Percentiles rank a stretch among this genome's conserved stretches.
Evolutionary conservation across 1,140 invertebrate genomes (phyloP).

Genomic region (Oreohelix idahoensis): DNA sequence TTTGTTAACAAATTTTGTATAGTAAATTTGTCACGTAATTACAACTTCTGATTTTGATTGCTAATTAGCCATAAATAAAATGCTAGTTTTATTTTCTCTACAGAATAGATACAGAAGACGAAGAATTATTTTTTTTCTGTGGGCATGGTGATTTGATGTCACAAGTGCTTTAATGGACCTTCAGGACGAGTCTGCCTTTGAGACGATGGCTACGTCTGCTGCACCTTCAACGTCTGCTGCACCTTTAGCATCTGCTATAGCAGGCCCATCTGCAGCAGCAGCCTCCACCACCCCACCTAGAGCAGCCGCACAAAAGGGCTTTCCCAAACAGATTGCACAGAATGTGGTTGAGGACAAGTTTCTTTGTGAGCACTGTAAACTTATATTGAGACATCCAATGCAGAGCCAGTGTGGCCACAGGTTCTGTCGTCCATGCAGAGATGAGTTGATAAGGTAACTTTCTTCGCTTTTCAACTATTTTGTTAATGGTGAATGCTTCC

Average conservation of each 20-base stretch:
- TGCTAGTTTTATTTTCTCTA: not conserved
- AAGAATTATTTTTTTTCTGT: not conserved
- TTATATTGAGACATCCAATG: constrained; percentile 22
- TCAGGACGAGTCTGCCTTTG: not conserved
- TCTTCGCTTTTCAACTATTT: too few relatives aligned
- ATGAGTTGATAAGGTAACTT: constrained; percentile 1
- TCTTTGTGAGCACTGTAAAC: constrained; percentile 27
- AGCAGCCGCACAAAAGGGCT: not conserved
- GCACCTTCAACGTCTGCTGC: not conserved
- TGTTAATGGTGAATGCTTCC: too few relatives aligned
- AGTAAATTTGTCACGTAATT: too few relatives aligned
- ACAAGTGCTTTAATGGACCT: constrained; percentile 5
- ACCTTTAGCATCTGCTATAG: not conserved
- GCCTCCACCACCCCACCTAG: not conserved
- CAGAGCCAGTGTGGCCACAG: constrained; percentile 36
- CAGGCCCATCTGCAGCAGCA: not conserved
- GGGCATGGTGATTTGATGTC: constrained; percentile 4
- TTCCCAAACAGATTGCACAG: constrained; percentile 6
- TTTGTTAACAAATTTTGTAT: too few relatives aligned
- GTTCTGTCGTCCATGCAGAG: constrained; percentile 8
- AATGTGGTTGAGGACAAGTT: constrained; percentile 22
- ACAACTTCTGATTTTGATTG: too few relatives aligned
- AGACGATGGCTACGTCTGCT: not conserved
- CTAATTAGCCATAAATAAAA: too few relatives aligned
- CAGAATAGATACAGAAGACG: not conserved